Base-by-base conservation (phyloP, 2,888 invertebrate species). In the Caprella mutica region DNA sequence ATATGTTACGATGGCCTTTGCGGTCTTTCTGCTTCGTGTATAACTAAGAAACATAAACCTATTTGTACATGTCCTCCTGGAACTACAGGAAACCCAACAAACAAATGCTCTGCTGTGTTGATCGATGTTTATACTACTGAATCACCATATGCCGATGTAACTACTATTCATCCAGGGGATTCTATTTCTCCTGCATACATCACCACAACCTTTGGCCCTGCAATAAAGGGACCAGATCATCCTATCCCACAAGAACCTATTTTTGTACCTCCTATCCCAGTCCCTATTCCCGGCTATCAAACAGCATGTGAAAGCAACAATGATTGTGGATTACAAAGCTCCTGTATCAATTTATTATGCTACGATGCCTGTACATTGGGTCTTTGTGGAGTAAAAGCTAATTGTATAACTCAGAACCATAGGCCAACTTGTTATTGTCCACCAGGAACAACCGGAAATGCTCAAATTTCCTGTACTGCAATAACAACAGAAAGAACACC, bases 311-410 rank as follows among this genome's bases (percentile, higher is more conserved):
- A 67, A 55, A 68, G 68, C 27, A 67, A 70, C 56, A 66, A 67
- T 52, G 67, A 70, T 2, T 71, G 71, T 61, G 67, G 69, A 5
- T 67, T 65, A 43, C 67, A 68, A 42, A 66, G 68, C 55, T 68
- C 69, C n/a, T 71, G 71, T 59, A 65, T 67, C 50, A 68, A 69
- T 60, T 65, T 65, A 26, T 57, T 68, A 29, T 67, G 67, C 54
- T 53, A 58, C 51, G 58, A 59, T 51, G 59, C 66, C 19, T 67
- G 67, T 48, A 83, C 88, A 74, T 88, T 88, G 8, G 90, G 89
- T 68, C 82, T 81, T 61, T 91, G 91, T 69, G 90, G 89, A 3
- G 72, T 81, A 1, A 86, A 87, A 68, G 86, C 90, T 8, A 83
- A 86, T 72, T 91, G 91, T 56, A 44, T 65, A 23, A 65, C 67